phyloP scores from a whole-genome alignment of 2,113 vertebrate genomes.

The human region DNA sequence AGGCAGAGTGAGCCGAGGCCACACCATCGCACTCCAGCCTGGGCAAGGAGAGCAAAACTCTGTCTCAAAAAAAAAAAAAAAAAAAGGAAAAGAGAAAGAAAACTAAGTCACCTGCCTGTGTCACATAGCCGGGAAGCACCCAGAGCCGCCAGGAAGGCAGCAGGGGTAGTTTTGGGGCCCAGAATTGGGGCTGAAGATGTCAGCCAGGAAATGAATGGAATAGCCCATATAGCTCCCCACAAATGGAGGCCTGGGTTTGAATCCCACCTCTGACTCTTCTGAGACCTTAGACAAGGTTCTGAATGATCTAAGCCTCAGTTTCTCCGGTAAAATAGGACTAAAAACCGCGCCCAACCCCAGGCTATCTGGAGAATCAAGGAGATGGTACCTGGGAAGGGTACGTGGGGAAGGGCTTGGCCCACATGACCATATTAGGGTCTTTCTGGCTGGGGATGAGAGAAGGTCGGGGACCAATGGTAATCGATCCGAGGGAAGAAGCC shows the following conservation, averaged over 20 bases:
- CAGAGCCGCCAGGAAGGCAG: not conserved
- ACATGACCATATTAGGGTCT: not conserved
- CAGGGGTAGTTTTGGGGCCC: not conserved
- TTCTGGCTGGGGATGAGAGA: too few species aligned
- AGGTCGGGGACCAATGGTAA: not conserved
- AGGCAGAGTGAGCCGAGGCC: too few species aligned
- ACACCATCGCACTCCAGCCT: too few species aligned
- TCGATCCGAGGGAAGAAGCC: not conserved
- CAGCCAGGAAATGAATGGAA: not conserved
- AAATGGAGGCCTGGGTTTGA: not conserved
- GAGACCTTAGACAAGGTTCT: not conserved
- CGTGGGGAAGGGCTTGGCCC: not conserved
- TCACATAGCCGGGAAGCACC: not conserved
- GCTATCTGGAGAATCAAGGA: not conserved
- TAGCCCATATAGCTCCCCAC: not conserved
- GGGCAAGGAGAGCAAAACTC: too few species aligned
- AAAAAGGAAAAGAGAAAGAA: not conserved
- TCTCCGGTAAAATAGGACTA: not conserved
- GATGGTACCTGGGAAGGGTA: not conserved
- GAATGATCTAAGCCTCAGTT: not conserved
- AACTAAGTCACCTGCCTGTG: not conserved
- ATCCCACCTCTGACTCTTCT: not conserved
- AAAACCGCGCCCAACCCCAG: not conserved
- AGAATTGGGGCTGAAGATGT: not conserved
- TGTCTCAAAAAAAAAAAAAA: too few species aligned